Base-by-base conservation (phyloP, 2,113 vertebrate genomes). In the Sapajus apella region DNA sequence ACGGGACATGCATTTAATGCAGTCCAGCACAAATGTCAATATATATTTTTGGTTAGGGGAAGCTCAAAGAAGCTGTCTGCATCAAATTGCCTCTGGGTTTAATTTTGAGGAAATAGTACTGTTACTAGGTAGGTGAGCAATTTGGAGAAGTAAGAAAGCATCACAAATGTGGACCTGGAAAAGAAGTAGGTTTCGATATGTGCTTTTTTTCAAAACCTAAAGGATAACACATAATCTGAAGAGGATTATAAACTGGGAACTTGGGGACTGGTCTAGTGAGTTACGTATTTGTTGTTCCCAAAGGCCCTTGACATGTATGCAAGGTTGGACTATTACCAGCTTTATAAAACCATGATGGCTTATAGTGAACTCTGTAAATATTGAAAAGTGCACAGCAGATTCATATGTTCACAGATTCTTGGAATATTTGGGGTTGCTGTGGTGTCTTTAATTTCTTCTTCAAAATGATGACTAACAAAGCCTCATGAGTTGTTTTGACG, bases 291-390 rank as follows among this genome's bases (percentile, higher is more conserved):
- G 11, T 64, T 89, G 86, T 87, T 5, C 25, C 64, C 40, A 70
- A 79, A 93, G 27, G 7, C 12, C 20, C 43, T 92, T 43, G 18
- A 73, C 79, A 13, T 27, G 17, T 91, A 10, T 92, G 84, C 0
- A 6, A 1, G 81, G 73, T 37, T 95, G 30, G 97, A 56, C 17
- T 72, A 43, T 20, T n/a, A 81, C 2, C 9, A 35, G 8, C 94
- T 96, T 55, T 90, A 85, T 73, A 96, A 82, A 77, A 90, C 30
- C n/a, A 10, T 27, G 52, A 55, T 35, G 45, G 35, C 56, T 40
- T 21, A 55, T 32, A 45, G 8, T 35, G 94, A 82, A 84, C 52
- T 89, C 43, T 84, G n/a, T 43, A 94, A 92, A 92, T 85, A 90
- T 30, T 68, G 35, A 81, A 80, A 97, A 87, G 27, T 40, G 40